Conservation (phyloP, 1,140 invertebrate species). For the Eupeodes corollae region DNA sequence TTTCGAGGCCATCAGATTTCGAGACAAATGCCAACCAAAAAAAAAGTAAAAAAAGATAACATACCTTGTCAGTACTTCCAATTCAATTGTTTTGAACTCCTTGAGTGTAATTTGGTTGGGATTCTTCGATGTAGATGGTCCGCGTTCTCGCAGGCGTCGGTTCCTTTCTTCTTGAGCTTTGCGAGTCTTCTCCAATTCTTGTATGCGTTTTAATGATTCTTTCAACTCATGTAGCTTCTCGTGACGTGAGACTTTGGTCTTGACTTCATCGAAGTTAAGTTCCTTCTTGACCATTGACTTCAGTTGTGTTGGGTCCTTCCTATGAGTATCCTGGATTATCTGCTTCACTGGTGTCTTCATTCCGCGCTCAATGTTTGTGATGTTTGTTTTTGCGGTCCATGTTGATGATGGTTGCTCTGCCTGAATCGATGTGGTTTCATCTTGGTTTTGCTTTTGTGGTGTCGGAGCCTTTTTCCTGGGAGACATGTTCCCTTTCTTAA, state of each 20-base stretch:
- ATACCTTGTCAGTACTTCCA: conserved; percentile 60
- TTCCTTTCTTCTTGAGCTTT: conserved; percentile 33
- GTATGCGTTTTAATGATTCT: conserved; percentile 47
- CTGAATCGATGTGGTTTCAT: conserved; percentile 16
- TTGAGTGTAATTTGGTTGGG: conserved; percentile 42
- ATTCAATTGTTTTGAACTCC: conserved; percentile 57
- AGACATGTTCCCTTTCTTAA: conserved; percentile 25
- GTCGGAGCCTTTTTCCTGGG: conserved; percentile 20
- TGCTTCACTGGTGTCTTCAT: conserved; percentile 34
- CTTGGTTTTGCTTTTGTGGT: conserved; percentile 11
- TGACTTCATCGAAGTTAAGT: conserved; percentile 53
- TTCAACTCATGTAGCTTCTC: conserved; percentile 53
- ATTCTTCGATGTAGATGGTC: conserved; percentile 37
- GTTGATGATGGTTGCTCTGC: conserved; percentile 4
- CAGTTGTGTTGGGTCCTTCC: conserved; percentile 14
- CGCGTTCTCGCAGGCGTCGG: conserved; percentile 26
- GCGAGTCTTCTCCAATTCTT: conserved; percentile 31
- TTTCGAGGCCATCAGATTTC: conserved; percentile 27
- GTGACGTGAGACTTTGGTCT: conserved; percentile 49
- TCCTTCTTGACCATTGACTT: conserved; percentile 41
- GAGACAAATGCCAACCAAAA: conserved; percentile 3
- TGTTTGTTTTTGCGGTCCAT: conserved; percentile 17
- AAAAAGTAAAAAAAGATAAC: conserved; percentile 1
- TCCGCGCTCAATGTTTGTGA: conserved; percentile 20
- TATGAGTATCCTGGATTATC: conserved; percentile 14